These are phyloP conservation scores for Scolopax bukidnonensis DNA, from an alignment of 2,797 vertebrate species.

Conservation along the genomic window DNA sequence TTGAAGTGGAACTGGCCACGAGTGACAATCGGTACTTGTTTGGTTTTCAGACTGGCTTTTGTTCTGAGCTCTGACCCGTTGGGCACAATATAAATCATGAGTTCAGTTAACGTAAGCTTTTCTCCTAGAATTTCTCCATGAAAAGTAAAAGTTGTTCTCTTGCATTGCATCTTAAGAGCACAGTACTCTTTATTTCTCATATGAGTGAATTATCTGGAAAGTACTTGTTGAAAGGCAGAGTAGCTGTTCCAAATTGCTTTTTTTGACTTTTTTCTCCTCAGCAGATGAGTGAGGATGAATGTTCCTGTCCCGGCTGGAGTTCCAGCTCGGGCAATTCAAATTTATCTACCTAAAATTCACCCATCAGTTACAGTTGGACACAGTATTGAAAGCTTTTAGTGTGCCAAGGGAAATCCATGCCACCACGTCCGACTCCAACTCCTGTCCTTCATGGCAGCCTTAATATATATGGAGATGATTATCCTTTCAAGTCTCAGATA, in stretches of 20 bases:
- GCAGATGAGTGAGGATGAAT: not conserved
- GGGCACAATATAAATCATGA: not conserved
- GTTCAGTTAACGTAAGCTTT: not conserved
- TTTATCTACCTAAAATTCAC: slow-evolving; percentile 20
- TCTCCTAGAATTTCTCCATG: not conserved
- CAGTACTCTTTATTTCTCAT: not conserved
- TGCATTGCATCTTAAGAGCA: not conserved
- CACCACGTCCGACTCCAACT: not conserved
- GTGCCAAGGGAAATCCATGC: slow-evolving; percentile 30
- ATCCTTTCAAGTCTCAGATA: slow-evolving; percentile 41
- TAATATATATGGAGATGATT: slow-evolving; percentile 45
- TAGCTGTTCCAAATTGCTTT: not conserved
- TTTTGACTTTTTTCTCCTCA: not conserved
- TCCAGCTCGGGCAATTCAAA: not conserved
- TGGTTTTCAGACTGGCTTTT: slow-evolving; percentile 23
- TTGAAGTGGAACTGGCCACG: not conserved
- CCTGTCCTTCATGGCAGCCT: slow-evolving; percentile 51
- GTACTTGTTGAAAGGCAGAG: not conserved
- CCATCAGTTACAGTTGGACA: not conserved
- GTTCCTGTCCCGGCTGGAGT: not conserved
- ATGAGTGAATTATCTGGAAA: not conserved
- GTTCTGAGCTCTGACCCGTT: not conserved
- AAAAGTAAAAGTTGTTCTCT: not conserved
- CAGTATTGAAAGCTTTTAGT: not conserved
- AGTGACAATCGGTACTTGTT: slow-evolving; percentile 23